Percentiles rank a stretch among this genome's conserved stretches.
Evolutionary conservation across 2,113 vertebrate species (phyloP).

Genomic region (Cottus gobio): DNA sequence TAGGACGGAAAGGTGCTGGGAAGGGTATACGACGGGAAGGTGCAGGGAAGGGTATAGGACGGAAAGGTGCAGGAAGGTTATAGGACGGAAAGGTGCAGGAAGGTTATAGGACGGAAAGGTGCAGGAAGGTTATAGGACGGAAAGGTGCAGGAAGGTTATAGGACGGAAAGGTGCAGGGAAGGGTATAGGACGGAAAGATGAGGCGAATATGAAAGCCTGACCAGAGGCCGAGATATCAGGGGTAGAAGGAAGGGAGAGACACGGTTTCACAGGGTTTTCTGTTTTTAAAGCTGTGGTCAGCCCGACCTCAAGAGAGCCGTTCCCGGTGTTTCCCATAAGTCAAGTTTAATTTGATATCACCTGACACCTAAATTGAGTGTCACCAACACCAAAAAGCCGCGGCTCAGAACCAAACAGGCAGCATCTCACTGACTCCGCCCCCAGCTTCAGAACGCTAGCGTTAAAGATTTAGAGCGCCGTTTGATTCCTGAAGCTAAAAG

Average conservation of each 20-base stretch:
- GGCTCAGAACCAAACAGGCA: too few relatives aligned
- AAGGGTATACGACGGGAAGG: too few relatives aligned
- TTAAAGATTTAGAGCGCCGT: too few relatives aligned
- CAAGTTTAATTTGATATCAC: constrained; percentile 72
- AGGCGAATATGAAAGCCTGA: constrained; percentile 35
- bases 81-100: too few relatives aligned
- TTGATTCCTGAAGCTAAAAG: too few relatives aligned
- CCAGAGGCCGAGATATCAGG: constrained; percentile 14
- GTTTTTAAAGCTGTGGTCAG: constrained; percentile 53
- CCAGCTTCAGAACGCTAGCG: constrained; percentile 17
- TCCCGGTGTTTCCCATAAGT: constrained; percentile 62
- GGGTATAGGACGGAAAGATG: background rate
- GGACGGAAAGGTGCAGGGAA: constrained; percentile 2
- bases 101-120: background rate
- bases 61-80: too few relatives aligned
- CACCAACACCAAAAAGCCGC: constrained; percentile 1
- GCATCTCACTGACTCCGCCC: too few relatives aligned
- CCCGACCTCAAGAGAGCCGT: constrained; percentile 28
- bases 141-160: background rate
- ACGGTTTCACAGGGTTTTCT: constrained; percentile 17
- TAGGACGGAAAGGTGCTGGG: background rate
- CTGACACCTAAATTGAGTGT: constrained; percentile 75
- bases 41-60: constrained; percentile 1
- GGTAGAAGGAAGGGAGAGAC: too few relatives aligned
- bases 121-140: too few relatives aligned